Base-by-base conservation (phyloP, 1,140 invertebrate species). In the Eubasilissa regina region DNA sequence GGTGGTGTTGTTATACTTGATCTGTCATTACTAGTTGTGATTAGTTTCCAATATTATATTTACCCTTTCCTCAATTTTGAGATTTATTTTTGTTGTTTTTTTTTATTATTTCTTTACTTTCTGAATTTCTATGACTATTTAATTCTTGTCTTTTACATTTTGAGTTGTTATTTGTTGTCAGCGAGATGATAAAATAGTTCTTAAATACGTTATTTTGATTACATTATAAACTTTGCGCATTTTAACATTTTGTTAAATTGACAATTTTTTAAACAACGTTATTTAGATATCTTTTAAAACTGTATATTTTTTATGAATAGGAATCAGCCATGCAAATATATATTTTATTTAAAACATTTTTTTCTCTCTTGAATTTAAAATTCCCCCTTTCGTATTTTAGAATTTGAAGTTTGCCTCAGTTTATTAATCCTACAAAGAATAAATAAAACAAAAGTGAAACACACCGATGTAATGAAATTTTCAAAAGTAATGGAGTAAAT, bases 401-500 rank as follows among this genome's bases (percentile, higher is more conserved):
- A n/a, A n/a, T n/a, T 12, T 51, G 11, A 13, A 13, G 8, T 51
- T 51, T 12, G n/a, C 9, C n/a, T 51, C 48, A 8, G 48, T 51
- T 51, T 3, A 51, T 51, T 1, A 51, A 51, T 51, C 48, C n/a
- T 51, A 8, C n/a, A 51, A 51, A 51, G n/a, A 51, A 51, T 4
- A 8, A 51, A 51, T 13, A 12, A 3, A 12, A 51, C n/a, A 51
- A 51, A 51, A 51, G 1, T 13, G 1, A 4, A 8, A 1, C 25
- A 35, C 25, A 35, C 25, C 25, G 6, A 35, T 35, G 6, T 35
- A 35, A 35, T 35, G 25, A 35, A 19, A 17, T 68, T 17, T 47
- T 17, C 64, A 68, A 82, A 82, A 82, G 81, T 80, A 82, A 82
- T 82, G 81, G 81, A 82, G 81, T 68, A 56, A 68, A 62, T 75